Evolutionary conservation across 2,797 vertebrate species (phyloP).

Genomic region (Steatocranus sp.): DNA sequence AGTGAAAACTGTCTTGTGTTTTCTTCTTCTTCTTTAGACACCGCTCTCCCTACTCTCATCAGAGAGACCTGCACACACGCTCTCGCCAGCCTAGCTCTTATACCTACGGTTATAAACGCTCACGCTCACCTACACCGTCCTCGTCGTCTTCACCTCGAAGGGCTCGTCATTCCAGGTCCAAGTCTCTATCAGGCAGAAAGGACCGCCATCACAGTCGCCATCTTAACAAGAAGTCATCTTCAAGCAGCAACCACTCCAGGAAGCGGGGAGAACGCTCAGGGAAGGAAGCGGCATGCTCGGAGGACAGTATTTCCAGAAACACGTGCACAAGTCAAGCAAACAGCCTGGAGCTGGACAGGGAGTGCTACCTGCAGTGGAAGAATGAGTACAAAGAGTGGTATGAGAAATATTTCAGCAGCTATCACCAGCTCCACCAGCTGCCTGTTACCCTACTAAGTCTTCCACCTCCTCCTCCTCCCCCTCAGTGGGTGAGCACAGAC

Average conservation of each 20-base stretch:
- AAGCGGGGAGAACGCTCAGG: constrained; percentile 19
- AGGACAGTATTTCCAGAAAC: constrained; percentile 53
- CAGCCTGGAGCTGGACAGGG: constrained; percentile 74
- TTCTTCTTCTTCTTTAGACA: neutral
- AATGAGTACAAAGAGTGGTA: constrained; percentile 92
- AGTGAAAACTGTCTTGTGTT: neutral
- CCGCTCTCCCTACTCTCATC: constrained; percentile 78
- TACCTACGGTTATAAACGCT: constrained; percentile 87
- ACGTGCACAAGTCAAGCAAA: constrained; percentile 28
- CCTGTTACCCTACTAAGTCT: constrained; percentile 65
- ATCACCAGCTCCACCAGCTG: constrained; percentile 79
- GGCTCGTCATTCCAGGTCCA: constrained; percentile 77
- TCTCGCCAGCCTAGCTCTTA: constrained; percentile 80
- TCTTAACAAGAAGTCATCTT: constrained; percentile 72
- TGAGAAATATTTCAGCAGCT: constrained; percentile 88
- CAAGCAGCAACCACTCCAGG: constrained; percentile 47
- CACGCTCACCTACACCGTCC: constrained; percentile 83
- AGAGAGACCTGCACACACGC: constrained; percentile 75
- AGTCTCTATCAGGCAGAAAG: constrained; percentile 78
- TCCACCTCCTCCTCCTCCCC: constrained; percentile 68
- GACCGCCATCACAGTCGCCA: constrained; percentile 55
- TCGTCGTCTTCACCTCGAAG: constrained; percentile 72
- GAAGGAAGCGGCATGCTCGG: neutral
- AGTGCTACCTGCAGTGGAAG: constrained; percentile 89
- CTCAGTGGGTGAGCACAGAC: constrained; percentile 25